These are phyloP conservation scores for Merluccius polli DNA, from an alignment of 2,797 vertebrate genomes.

Conservation along the genomic window DNA sequence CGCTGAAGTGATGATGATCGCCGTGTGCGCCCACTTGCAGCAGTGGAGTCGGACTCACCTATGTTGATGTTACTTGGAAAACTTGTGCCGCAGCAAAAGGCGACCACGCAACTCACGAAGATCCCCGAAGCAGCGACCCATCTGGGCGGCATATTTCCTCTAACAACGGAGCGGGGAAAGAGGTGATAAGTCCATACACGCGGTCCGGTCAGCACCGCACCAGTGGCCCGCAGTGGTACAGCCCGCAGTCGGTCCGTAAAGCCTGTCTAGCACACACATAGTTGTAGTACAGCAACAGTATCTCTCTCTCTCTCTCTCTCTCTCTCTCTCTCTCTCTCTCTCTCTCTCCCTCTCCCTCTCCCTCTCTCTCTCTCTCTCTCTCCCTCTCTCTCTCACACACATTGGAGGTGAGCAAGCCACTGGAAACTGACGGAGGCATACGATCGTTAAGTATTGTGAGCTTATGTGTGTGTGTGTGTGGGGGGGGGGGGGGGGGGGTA, in stretches of 20 bases:
- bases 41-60: conserved; percentile 80
- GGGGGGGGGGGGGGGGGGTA: background rate
- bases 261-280: background rate
- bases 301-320: conserved; percentile 2
- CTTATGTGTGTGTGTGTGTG: background rate
- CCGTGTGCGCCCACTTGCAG: background rate
- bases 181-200: conserved; percentile 81
- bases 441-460: background rate
- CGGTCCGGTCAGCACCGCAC: background rate
- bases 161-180: conserved; percentile 72
- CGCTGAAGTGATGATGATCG: background rate
- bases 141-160: conserved; percentile 91
- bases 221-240: background rate
- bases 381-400: background rate
- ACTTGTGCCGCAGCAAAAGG: conserved; percentile 88
- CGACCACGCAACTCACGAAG: conserved; percentile 74
- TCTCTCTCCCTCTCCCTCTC: conserved; percentile 9
- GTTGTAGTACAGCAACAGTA: conserved; percentile 1
- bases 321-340: conserved; percentile 16
- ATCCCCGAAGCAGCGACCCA: conserved; percentile 74
- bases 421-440: background rate
- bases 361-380: background rate
- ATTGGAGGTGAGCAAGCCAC: background rate
- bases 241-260: background rate
- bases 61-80: conserved; percentile 98